Percentiles rank a stretch among this genome's conserved stretches.
Conservation (phyloP, 2,113 vertebrate genomes). For the Anser brachyrhynchus region DNA sequence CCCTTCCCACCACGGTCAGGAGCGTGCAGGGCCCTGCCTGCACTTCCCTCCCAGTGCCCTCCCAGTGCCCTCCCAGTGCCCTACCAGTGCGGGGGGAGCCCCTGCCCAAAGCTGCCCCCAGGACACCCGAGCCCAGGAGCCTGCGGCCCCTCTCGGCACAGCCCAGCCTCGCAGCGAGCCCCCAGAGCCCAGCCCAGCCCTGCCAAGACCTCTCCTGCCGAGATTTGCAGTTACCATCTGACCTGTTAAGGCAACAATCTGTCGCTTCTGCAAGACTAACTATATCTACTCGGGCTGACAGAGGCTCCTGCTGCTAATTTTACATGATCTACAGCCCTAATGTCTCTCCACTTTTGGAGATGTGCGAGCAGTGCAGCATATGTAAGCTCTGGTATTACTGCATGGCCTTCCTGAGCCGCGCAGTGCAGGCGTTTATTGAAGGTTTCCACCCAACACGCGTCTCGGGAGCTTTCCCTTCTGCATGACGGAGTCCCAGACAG, state of each 20-base stretch:
- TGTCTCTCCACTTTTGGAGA: not conserved
- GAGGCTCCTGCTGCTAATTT: conserved; percentile 11
- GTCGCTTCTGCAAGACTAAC: conserved; percentile 28
- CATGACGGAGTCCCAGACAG: not conserved
- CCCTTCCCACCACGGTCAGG: not conserved
- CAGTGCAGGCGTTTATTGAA: not conserved
- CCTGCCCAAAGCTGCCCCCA: not conserved
- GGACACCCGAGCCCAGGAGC: fast-evolving
- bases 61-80: too few relatives aligned
- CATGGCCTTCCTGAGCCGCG: not conserved
- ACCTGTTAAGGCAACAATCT: conserved; percentile 53
- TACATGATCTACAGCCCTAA: not conserved
- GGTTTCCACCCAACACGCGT: fast-evolving
- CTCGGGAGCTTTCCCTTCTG: not conserved
- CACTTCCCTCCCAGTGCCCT: not conserved
- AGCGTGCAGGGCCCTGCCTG: not conserved
- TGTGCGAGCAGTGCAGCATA: not conserved
- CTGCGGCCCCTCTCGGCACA: not conserved
- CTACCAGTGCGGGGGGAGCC: not conserved
- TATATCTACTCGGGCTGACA: not conserved
- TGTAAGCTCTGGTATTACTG: not conserved
- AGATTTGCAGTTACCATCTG: conserved; percentile 53
- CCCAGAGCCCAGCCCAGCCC: not conserved
- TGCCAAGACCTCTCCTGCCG: not conserved
- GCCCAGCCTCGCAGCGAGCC: not conserved